phyloP scores from a whole-genome alignment of 1,140 invertebrate species.

The Meloidogyne hapla region DNA sequence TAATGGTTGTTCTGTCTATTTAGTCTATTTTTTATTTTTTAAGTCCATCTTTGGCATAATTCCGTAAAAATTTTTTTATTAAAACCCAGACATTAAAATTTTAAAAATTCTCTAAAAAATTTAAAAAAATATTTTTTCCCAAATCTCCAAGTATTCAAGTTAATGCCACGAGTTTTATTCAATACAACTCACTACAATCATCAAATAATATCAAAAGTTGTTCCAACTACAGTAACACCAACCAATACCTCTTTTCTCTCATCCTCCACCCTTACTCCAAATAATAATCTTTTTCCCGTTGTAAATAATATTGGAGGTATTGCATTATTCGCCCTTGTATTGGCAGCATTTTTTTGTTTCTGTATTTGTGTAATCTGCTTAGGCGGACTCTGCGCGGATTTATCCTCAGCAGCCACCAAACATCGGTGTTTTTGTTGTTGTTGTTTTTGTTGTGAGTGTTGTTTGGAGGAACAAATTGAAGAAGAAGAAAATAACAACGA shows the following conservation, averaged over 20 bases:
- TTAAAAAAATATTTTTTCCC: neutral
- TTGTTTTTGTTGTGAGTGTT: neutral
- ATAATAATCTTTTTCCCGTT: neutral
- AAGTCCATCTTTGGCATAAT: too few species aligned
- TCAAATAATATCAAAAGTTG: neutral
- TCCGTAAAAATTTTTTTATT: too few species aligned
- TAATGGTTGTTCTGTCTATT: too few species aligned
- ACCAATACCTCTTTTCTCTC: too few species aligned
- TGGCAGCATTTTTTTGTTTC: constrained; percentile 58
- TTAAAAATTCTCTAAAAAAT: too few species aligned
- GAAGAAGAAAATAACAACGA: constrained; percentile 1
- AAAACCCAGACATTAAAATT: too few species aligned
- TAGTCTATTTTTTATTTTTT: too few species aligned
- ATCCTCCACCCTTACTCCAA: neutral
- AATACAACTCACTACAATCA: neutral
- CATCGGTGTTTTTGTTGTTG: constrained; percentile 3
- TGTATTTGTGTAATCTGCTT: constrained; percentile 57
- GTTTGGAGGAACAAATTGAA: neutral
- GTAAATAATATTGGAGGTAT: constrained; percentile 10
- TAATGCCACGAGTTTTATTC: neutral
- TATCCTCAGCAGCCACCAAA: neutral
- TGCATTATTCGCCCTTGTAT: constrained; percentile 44
- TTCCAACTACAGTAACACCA: neutral
- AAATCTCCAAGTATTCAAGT: neutral
- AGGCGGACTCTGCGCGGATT: constrained; percentile 50